Evolutionary conservation across 2,888 invertebrate species (phyloP), one percentile per base, ranked within the genome.

Genomic region (Athalia circularis): DNA sequence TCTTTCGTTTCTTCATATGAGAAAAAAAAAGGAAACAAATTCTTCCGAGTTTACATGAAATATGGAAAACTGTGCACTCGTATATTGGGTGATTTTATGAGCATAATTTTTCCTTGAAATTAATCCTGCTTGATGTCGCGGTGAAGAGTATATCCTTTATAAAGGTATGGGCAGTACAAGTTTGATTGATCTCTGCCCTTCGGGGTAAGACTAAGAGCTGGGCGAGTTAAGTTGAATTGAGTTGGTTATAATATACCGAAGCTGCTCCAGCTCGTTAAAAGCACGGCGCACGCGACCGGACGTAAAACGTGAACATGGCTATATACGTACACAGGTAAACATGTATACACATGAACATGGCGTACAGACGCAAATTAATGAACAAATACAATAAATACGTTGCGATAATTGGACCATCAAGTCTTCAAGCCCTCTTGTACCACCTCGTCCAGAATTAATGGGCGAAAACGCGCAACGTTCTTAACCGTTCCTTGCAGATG

Each of bases 111-210:
- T 54, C 54, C 54, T 54, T n/a, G 29, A 29, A 29, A 29, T 29
- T 29, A 29, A 29, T 29, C 2, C 29, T 29, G 29, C 29, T 29
- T 2, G 29, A 29, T 29, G 29, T 29, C 29, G 29, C 29, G 29
- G 29, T 29, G 29, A 29, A 2, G 29, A 29, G 29, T 29, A 29
- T 29, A 29, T 29, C 29, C 29, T 29, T 29, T 29, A 29, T 29
- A 29, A 29, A 29, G 29, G 29, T 29, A 29, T 54, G 8, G 9
- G 61, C n/a, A 11, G 70, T 70, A 29, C 57, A 72, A 79, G 74
- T 80, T 80, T 80, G 68, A 80, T 67, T 80, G 76, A 80, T 80
- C 77, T 80, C 62, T 70, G 79, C 76, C 68, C 76, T 77, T 70
- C 64, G 77, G 79, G 76, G 70, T 65, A 77, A 54, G 75, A 29